A percentile compares a stretch with the other conserved stretches of the same genome.
phyloP scores from a whole-genome alignment of 2,797 vertebrate genomes.

The Psittacula derbiana region DNA sequence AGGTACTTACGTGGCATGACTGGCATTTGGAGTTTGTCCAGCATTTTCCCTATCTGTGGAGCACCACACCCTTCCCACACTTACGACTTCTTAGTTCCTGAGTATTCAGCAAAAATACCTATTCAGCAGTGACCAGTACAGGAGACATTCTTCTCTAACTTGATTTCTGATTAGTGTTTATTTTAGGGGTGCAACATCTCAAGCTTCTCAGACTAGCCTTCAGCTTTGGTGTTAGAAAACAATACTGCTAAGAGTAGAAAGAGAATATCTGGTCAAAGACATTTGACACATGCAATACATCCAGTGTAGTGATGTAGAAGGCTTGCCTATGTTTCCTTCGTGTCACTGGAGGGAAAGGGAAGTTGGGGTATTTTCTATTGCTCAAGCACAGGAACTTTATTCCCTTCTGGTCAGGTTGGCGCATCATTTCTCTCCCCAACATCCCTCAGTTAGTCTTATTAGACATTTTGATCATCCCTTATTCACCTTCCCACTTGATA shows the following conservation, averaged over 20 bases:
- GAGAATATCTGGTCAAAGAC: not conserved
- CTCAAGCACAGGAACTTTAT: not conserved
- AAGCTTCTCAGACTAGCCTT: not conserved
- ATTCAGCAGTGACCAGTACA: not conserved
- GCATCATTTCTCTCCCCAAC: not conserved
- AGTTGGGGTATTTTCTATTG: not conserved
- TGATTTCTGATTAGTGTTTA: not conserved
- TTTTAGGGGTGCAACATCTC: not conserved
- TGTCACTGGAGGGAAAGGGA: not conserved
- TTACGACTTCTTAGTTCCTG: not conserved
- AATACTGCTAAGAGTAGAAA: not conserved
- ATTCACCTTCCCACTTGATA: not conserved
- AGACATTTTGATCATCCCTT: not conserved
- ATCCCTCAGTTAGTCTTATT: not conserved
- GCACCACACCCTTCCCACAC: not conserved
- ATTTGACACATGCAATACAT: not conserved
- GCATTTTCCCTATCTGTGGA: not conserved
- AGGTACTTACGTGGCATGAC: fast-evolving
- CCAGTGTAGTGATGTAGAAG: not conserved
- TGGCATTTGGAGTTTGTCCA: not conserved
- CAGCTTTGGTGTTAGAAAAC: not conserved
- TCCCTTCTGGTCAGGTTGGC: not conserved
- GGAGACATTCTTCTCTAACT: not conserved
- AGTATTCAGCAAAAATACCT: not conserved
- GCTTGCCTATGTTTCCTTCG: not conserved